phyloP scores from a whole-genome alignment of 2,797 vertebrate genomes.

The Hippocampus kuda region DNA sequence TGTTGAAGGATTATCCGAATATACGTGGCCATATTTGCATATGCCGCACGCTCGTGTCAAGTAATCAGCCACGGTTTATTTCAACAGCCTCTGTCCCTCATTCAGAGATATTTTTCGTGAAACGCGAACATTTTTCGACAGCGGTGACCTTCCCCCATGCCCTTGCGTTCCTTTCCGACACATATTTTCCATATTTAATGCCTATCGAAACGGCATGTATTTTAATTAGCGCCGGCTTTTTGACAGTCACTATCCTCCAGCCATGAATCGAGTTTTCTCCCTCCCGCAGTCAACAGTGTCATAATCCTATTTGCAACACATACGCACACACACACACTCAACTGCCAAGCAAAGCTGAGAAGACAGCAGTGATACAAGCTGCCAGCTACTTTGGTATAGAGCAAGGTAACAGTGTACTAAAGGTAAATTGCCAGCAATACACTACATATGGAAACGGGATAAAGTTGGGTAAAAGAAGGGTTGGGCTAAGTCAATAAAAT shows the following conservation, averaged over 20 bases:
- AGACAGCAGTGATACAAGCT: constrained; percentile 15
- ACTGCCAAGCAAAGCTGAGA: constrained; percentile 30
- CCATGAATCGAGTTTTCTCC: constrained; percentile 15
- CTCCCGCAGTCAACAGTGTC: constrained; percentile 25
- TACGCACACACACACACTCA: constrained; percentile 25
- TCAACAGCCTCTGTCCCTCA: background rate
- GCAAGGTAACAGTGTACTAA: constrained; percentile 26
- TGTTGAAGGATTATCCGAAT: background rate
- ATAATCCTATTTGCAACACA: constrained; percentile 28
- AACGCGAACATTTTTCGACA: background rate
- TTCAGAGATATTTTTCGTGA: background rate
- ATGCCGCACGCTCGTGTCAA: background rate
- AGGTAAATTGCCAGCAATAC: constrained; percentile 4
- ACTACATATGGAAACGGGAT: constrained; percentile 18
- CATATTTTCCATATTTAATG: constrained; percentile 3
- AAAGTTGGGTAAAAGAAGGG: constrained; percentile 15
- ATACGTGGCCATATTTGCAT: background rate
- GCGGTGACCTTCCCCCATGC: background rate
- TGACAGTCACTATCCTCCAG: constrained; percentile 25
- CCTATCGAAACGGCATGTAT: constrained; percentile 19
- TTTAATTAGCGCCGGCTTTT: constrained; percentile 23
- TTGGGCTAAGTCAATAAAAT: constrained; percentile 42
- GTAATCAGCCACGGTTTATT: background rate
- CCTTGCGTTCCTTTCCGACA: background rate
- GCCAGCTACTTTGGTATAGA: constrained; percentile 31